phyloP scores from a whole-genome alignment of 2,113 vertebrate species.

The Phyllopteryx taeniolatus region DNA sequence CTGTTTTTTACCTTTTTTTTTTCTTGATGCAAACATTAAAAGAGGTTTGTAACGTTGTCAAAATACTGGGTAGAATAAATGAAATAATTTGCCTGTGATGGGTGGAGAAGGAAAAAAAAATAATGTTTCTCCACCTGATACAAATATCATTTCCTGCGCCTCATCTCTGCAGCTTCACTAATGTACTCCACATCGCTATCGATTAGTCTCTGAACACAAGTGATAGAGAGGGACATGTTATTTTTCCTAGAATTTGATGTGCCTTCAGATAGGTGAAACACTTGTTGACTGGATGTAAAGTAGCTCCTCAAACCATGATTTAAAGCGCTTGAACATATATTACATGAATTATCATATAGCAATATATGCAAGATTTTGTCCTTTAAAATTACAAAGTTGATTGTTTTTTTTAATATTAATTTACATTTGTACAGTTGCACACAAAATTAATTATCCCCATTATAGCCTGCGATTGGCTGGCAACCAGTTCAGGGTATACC shows the following conservation, averaged over 20 bases:
- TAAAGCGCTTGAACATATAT: not conserved
- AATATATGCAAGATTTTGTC: too few species aligned
- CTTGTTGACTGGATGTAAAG: not conserved
- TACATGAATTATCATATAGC: not conserved
- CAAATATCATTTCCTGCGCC: conserved; percentile 28
- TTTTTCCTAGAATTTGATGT: conserved; percentile 23
- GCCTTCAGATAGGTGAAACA: conserved; percentile 27
- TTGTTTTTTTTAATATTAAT: not conserved
- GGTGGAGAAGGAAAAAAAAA: not conserved
- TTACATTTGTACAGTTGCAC: too few species aligned
- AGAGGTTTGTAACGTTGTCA: not conserved
- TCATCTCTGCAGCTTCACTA: conserved; percentile 36
- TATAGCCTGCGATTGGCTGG: too few species aligned
- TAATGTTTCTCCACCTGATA: conserved; percentile 17
- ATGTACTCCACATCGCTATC: conserved; percentile 50
- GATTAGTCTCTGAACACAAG: conserved; percentile 35
- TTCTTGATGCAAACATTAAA: not conserved
- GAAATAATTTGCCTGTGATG: conserved; percentile 6
- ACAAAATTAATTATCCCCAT: too few species aligned
- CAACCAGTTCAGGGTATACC: too few species aligned
- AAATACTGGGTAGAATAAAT: not conserved
- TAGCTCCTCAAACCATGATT: not conserved
- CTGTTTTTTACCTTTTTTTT: not conserved
- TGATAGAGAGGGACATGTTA: conserved; percentile 13
- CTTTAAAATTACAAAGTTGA: not conserved